Base-by-base conservation (phyloP, 2,797 vertebrate genomes). In the Mustela erminea region DNA sequence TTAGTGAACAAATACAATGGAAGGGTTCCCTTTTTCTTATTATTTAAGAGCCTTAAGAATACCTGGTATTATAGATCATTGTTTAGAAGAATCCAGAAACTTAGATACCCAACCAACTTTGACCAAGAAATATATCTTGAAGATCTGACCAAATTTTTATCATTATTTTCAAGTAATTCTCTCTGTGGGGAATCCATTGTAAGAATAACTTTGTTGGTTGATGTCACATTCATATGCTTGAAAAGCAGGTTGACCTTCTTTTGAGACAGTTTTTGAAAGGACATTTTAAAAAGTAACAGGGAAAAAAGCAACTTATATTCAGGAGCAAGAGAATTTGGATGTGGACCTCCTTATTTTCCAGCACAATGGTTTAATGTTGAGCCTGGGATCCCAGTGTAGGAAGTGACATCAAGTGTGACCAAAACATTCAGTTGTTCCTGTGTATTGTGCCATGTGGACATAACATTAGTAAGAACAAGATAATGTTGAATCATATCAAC, bases 261-360 rank as follows among this genome's bases (percentile, higher is more conserved):
- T 92, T 56, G 54, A 56, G 60, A 86, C 70, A 60, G 23, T 93
- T 88, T 87, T 87, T 56, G 29, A 70, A 96, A 88, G 35, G 77
- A 35, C 43, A 15, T 89, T 95, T 91, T 3, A 49, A 72, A 93
- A 66, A 91, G 2, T 60, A 93, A 49, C 18, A 68, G 41, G 18
- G n/a, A 13, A 27, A 85, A 77, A 70, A 9, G 29, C 9, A 90
- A n/a, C 10, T 15, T 72, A 52, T 17, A 66, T 62, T 56, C 35
- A 82, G 49, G 29, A 29, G 13, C 1, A 43, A 77, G 43, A n/a
- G 58, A 64, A 77, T 83, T 96, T 87, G 66, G 72, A 75, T 88
- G 7, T 80, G 52, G 21, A 11, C 81, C 64, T 90, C 96, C 64
- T 89, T 95, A 87, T 89, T 64, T 81, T 82, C 25, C 3, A 85